phyloP scores from a whole-genome alignment of 1,140 invertebrate species.

The Penaeus vannamei region DNA sequence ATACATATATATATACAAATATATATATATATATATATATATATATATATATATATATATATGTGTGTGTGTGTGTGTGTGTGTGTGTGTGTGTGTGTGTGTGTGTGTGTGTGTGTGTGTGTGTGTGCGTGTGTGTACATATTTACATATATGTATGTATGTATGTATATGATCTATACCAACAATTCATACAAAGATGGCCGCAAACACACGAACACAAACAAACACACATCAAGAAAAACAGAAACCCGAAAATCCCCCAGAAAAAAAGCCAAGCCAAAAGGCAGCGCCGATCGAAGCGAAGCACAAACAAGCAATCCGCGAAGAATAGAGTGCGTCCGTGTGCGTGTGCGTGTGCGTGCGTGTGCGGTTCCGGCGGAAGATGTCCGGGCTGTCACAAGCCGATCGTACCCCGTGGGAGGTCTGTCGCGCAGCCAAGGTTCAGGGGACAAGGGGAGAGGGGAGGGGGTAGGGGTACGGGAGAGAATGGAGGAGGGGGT shows the following conservation, averaged over 20 bases:
- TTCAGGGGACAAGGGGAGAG: no score
- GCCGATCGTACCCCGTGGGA: no score
- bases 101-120: slow-evolving; percentile 2
- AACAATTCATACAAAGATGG: not conserved
- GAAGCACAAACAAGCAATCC: not conserved
- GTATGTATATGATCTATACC: not conserved
- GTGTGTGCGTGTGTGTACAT: not conserved
- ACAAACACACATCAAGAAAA: not conserved
- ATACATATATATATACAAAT: not conserved
- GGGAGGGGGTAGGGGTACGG: no score
- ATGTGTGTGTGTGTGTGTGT: not conserved
- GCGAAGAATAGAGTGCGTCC: no score
- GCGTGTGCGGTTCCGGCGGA: no score
- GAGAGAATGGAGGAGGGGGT: no score
- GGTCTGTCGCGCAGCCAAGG: no score
- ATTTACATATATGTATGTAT: not conserved
- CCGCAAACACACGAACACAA: not conserved
- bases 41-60: not conserved
- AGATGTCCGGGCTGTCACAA: no score
- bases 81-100: not conserved
- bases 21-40: slow-evolving; percentile 17
- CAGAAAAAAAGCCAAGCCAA: not conserved
- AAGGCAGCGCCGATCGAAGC: not conserved
- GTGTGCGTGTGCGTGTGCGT: no score
- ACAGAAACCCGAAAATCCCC: not conserved